These are phyloP conservation scores for Lineus longissimus DNA, from an alignment of 1,140 invertebrate species.

Conservation along the genomic window DNA sequence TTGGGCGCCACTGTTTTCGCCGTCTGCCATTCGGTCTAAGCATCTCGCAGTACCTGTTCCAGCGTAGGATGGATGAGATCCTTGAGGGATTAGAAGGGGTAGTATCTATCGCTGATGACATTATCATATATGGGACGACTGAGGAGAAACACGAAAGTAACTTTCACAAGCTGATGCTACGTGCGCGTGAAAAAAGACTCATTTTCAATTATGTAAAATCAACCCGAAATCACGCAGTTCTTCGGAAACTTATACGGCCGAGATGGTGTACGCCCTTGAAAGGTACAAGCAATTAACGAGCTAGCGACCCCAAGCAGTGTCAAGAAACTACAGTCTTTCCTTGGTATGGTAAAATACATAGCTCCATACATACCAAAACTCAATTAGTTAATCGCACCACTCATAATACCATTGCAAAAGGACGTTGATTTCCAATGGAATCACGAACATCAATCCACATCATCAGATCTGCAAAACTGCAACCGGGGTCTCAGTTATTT, in stretches of 20 bases:
- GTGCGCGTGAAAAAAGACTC: conserved; percentile 16
- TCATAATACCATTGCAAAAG: conserved; percentile 21
- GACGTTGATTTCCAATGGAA: conserved; percentile 12
- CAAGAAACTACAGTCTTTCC: conserved; percentile 21
- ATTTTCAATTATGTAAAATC: conserved; percentile 22
- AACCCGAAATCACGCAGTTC: conserved; percentile 37
- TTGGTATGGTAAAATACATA: conserved; percentile 25
- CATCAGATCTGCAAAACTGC: conserved; percentile 21
- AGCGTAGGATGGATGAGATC: conserved; percentile 37
- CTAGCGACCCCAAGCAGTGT: conserved; percentile 34
- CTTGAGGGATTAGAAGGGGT: conserved; percentile 41
- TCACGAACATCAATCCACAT: conserved; percentile 3
- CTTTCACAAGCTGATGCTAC: conserved; percentile 18
- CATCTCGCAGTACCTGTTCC: conserved; percentile 35
- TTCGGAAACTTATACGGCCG: conserved; percentile 45
- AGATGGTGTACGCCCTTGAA: conserved; percentile 42
- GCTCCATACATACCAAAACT: conserved; percentile 15
- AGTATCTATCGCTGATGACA: conserved; percentile 49
- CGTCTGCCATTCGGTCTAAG: conserved; percentile 37
- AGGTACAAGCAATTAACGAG: conserved; percentile 37
- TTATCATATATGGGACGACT: conserved; percentile 35
- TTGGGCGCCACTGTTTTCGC: conserved; percentile 32
- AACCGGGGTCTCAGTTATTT: conserved; percentile 29
- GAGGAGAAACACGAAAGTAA: conserved; percentile 26
- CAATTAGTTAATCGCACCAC: neutral